Base-by-base conservation (phyloP, 2,888 invertebrate species). In the Tetheella fluctuosa region DNA sequence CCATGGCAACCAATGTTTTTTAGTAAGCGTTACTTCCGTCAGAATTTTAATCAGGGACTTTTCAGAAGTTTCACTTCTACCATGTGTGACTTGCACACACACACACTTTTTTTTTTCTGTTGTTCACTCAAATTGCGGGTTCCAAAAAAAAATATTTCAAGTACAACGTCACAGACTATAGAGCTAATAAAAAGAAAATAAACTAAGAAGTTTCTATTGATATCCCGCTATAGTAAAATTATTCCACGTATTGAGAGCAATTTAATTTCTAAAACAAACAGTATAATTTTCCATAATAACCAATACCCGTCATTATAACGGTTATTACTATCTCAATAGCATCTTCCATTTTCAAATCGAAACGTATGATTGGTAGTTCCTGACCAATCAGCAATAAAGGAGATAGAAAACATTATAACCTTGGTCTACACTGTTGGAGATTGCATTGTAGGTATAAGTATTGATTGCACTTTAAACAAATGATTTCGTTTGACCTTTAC, bases 291-390 rank as follows among this genome's bases (percentile, higher is more conserved):
- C 59, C 34, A 64, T 64, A 69, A 67, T 67, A 67, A 66, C 64
- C 55, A 57, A 62, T 57, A 58, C 58, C 59, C 62, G 59, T 61
- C 63, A 54, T 68, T 72, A 67, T 70, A 81, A 77, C 77, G 77
- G 74, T 83, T 79, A 57, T 69, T 68, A 76, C 74, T 74, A 77
- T 76, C 77, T 79, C 74, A 78, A 79, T 77, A 67, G 71, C 68
- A 68, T 76, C 73, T 82, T 83, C 78, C 74, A 76, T 80, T 81
- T 82, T 77, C 73, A 74, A 83, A 79, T 68, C 58, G 61, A 62
- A 67, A 64, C 37, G 64, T 67, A 61, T 72, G 74, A 83, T 83
- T 83, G 79, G 78, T 57, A 34, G 68, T 62, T 59, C 55, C 30
- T 39, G 58, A 60, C 63, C 64, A 59, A 65, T 64, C 65, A 64